Evolutionary conservation across 2,888 invertebrate genomes (phyloP), one percentile per base, ranked within the genome.

Genomic region (Tortricodes alternella): DNA sequence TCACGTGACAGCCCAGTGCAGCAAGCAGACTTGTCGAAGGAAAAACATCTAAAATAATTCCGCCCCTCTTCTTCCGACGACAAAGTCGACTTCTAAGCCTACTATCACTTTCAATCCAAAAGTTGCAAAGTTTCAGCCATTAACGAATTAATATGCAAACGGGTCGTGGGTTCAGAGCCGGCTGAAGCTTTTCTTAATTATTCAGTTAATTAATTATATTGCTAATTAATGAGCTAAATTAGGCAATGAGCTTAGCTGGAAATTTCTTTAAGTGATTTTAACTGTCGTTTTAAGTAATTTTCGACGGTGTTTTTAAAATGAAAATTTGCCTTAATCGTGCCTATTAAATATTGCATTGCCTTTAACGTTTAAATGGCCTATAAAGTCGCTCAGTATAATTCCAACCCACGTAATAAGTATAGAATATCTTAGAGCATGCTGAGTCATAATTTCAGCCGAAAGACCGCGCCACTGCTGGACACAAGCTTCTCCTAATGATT

Each of bases 231-330:
- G 46, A 16, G 3, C 21, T 2, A 48, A 48, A 48, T 55, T 24
- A 41, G 34, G 19, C 24, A 18, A 35, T 48, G 24, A 18, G 48
- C 41, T 41, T 24, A 34, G 46, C 7, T 13, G 16, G n/a, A 15
- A 24, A 53, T 34, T 41, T 48, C 46, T 46, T 34, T 34, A 39
- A 48, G 24, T 41, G 53, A 53, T 18, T 53, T 48, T 41, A 48
- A 53, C 19, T 19, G 46, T 38, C 23, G 3, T 34, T 32, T 24
- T 7, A 53, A 48, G 39, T 53, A 39, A 53, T 53, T 53, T 34
- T 9, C 9, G 27, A 16, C 15, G 19, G 29, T 34, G 7, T 34
- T 43, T 18, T 48, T 46, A 15, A 53, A 37, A 29, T 19, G 29
- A 24, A n/a, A 18, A 34, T 39, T 46, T 7, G 15, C n/a, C n/a